Percentiles rank a stretch among this genome's conserved stretches.
phyloP scores from a whole-genome alignment of 2,888 invertebrate genomes.

The Lumbricus terrestris region DNA sequence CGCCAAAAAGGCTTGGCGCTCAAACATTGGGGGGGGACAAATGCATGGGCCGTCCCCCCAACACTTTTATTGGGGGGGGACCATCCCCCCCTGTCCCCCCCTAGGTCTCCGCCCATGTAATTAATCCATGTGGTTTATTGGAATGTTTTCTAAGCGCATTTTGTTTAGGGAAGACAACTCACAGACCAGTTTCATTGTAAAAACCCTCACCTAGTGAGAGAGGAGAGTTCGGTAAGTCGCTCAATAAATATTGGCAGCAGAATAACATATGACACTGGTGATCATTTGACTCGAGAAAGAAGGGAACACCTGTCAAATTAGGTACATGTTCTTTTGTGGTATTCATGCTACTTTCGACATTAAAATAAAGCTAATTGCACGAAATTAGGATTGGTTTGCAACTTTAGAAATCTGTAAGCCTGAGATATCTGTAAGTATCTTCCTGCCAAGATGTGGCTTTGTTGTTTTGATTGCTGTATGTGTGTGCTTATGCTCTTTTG shows the following conservation, averaged over 20 bases:
- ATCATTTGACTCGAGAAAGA: neutral
- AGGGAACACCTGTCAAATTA: neutral
- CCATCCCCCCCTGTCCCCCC: too few species aligned
- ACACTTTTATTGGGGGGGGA: too few species aligned
- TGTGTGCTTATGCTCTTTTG: neutral
- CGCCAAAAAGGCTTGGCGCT: too few species aligned
- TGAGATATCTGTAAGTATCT: too few species aligned
- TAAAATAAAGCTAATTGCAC: neutral
- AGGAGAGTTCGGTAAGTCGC: neutral
- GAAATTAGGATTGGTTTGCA: neutral
- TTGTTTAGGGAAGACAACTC: neutral
- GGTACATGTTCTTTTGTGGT: neutral
- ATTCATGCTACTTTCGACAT: neutral
- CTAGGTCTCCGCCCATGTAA: too few species aligned
- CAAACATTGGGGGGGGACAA: too few species aligned
- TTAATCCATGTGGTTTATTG: neutral
- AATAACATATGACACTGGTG: neutral
- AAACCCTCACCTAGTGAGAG: neutral
- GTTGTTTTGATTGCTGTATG: neutral
- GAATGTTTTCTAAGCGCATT: neutral
- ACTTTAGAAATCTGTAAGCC: neutral
- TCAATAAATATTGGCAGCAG: neutral
- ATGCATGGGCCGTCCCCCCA: too few species aligned
- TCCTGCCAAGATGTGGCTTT: neutral
- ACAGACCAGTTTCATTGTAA: neutral